Conservation (phyloP, 2,113 vertebrate species). For the Tyrannus savana region DNA sequence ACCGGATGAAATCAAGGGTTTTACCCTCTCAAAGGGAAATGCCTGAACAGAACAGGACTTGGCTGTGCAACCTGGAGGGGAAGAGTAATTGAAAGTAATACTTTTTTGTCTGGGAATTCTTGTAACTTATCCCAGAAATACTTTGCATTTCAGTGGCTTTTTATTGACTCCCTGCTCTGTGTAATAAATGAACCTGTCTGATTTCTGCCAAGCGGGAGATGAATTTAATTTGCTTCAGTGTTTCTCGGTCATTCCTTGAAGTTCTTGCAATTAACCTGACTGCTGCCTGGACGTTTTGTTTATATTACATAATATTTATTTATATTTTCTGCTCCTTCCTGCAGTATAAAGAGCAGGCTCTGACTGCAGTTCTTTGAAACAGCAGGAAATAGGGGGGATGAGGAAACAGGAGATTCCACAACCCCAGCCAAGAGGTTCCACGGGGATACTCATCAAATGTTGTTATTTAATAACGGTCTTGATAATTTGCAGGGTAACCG, state of each 20-base stretch:
- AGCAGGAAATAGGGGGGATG: background rate
- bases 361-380: background rate
- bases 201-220: background rate
- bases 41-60: background rate
- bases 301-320: background rate
- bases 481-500: background rate
- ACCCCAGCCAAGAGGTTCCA: background rate
- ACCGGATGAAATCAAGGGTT: background rate
- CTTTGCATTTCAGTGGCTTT: constrained; percentile 4
- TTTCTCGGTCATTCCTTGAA: background rate
- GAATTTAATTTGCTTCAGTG: background rate
- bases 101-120: background rate
- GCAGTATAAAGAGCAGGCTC: background rate
- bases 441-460: accelerated
- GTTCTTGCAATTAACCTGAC: background rate
- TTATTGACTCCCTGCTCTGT: constrained; percentile 15
- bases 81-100: background rate
- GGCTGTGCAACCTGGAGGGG: background rate
- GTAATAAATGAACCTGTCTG: background rate
- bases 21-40: background rate
- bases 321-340: background rate
- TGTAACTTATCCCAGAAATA: constrained; percentile 11
- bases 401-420: background rate
- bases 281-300: background rate
- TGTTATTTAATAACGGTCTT: accelerated